Evolutionary conservation across 1,140 invertebrate genomes (phyloP), one percentile per base, ranked within the genome.

Genomic region (Trichomalopsis sarcophagae): DNA sequence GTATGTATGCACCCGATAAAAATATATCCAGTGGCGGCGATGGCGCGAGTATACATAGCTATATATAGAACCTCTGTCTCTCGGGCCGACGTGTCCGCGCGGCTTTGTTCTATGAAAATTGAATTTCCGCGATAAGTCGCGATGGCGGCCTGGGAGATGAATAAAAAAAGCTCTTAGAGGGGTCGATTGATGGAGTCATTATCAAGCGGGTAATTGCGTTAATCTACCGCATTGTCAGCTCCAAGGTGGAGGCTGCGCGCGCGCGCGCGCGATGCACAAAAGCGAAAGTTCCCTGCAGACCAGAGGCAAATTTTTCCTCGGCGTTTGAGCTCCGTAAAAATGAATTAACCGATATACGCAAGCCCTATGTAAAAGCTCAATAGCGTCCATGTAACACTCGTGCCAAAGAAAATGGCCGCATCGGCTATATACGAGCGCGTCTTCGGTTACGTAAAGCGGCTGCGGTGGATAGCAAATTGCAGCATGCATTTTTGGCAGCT

Each of bases 401-500:
- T 83, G 47, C 69, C 81, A 74, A 74, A 74, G 44, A 74, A 82
- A 82, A 82, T 82, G 71, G 71, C 81, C 27, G 81, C 80, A 13
- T 2, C 62, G 13, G 27, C 11, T 47, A 71, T 33, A 71, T 33
- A 11, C 27, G 23, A n/a, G 23, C 1, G 23, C 1, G 7, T 33
- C 23, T 71, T 71, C 11, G 40, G 69, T 89, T 89, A 89, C 83
- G 83, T 89, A 90, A 90, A 73, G 27, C 21, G 5, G 33, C 73
- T 80, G 40, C 69, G 40, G 68, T 33, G 27, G 55, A 40, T 47
- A 62, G 82, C 30, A 55, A 87, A 84, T 86, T 84, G 81, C 69
- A 82, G 87, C 76, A 76, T 76, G 82, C 79, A 86, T 86, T 89
- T 90, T 88, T 87, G 89, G 88, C 87, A 87, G 47, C 40, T 50